phyloP scores from a whole-genome alignment of 2,113 vertebrate genomes.

The Syngnathus floridae region DNA sequence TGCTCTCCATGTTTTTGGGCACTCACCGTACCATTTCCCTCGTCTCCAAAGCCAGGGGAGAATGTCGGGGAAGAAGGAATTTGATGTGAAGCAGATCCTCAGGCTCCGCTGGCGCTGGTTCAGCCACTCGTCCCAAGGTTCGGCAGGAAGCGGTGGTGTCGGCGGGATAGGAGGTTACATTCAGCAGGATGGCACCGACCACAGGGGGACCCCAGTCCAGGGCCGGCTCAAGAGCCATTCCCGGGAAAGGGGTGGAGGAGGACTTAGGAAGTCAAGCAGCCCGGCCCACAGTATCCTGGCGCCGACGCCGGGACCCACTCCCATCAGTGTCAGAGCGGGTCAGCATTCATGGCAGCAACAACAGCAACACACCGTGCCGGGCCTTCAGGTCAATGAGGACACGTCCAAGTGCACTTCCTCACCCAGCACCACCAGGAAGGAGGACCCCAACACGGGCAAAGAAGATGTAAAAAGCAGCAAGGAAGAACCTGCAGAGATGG shows the following conservation, averaged over 20 bases:
- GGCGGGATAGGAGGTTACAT: constrained; percentile 80
- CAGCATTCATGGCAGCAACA: constrained; percentile 81
- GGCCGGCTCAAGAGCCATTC: constrained; percentile 86
- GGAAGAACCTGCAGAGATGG: constrained; percentile 72
- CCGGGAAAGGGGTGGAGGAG: constrained; percentile 76
- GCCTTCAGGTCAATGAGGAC: constrained; percentile 75
- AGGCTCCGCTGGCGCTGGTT: constrained; percentile 96
- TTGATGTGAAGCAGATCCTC: constrained; percentile 96
- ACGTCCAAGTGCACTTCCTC: constrained; percentile 68
- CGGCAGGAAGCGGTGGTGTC: constrained; percentile 62
- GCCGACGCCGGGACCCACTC: constrained; percentile 76
- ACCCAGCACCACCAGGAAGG: constrained; percentile 68
- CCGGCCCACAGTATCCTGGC: constrained; percentile 82
- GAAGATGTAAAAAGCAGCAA: constrained; percentile 76
- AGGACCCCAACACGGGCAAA: constrained; percentile 60
- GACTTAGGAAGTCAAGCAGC: constrained; percentile 80
- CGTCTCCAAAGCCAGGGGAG: constrained; percentile 61
- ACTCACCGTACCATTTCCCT: constrained; percentile 49
- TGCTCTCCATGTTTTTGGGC: constrained; percentile 65
- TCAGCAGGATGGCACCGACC: constrained; percentile 90
- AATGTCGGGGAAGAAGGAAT: constrained; percentile 96
- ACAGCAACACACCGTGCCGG: constrained; percentile 76
- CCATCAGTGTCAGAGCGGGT: constrained; percentile 72
- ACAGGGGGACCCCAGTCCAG: constrained; percentile 81
- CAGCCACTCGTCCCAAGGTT: constrained; percentile 86